A percentile compares a stretch with the other conserved stretches of the same genome.
These are phyloP conservation scores for Melitaea athalia DNA, from an alignment of 2,888 invertebrate species.

Conservation along the genomic window DNA sequence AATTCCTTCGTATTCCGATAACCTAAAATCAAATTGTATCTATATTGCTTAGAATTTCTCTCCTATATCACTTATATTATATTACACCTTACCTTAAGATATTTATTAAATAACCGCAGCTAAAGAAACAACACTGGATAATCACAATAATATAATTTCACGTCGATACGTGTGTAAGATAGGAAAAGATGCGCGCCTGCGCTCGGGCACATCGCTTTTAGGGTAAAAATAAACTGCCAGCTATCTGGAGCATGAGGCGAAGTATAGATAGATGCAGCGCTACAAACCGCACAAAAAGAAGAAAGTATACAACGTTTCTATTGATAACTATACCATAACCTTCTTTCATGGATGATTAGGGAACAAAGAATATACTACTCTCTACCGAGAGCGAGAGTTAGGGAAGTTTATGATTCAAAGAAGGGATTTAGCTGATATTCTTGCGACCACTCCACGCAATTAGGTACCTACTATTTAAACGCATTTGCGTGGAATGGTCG, in stretches of 20 bases:
- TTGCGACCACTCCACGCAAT: too few relatives aligned
- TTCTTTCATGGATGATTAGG: too few relatives aligned
- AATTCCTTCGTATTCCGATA: background rate
- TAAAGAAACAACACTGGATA: background rate
- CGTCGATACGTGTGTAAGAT: slow-evolving; percentile 7
- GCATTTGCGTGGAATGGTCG: too few relatives aligned
- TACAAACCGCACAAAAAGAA: background rate
- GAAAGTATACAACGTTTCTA: background rate
- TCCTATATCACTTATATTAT: background rate
- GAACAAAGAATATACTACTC: too few relatives aligned
- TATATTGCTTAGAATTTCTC: background rate
- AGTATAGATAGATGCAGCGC: slow-evolving; percentile 1
- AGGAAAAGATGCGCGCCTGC: background rate
- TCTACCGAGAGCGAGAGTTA: too few relatives aligned
- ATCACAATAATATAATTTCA: slow-evolving; percentile 1
- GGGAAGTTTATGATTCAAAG: too few relatives aligned
- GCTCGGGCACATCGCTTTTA: slow-evolving; percentile 29
- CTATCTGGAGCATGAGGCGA: slow-evolving; percentile 33
- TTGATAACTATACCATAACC: background rate
- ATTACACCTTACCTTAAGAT: background rate
- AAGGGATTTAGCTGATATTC: too few relatives aligned
- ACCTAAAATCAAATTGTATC: background rate
- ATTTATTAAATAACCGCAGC: too few relatives aligned
- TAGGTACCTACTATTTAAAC: too few relatives aligned
- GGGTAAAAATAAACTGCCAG: slow-evolving; percentile 39